These are phyloP conservation scores for Brachionus paranguensis DNA, from an alignment of 1,140 invertebrate species.

Conservation along the genomic window DNA sequence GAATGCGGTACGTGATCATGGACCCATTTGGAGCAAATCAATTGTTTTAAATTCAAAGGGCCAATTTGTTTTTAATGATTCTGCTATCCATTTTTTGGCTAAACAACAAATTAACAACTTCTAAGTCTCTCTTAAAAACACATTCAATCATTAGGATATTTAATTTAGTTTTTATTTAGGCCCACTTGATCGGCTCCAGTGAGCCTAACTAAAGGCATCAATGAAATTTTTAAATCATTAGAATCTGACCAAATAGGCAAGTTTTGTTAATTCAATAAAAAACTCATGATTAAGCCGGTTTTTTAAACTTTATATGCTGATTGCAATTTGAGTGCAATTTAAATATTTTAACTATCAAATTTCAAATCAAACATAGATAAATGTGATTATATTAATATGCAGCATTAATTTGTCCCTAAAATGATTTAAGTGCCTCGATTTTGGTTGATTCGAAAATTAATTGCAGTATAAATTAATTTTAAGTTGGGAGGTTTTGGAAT, in stretches of 20 bases:
- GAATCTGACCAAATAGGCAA: not conserved
- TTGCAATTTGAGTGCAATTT: constrained; percentile 21
- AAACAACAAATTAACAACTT: not conserved
- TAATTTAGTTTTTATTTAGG: not conserved
- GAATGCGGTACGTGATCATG: not conserved
- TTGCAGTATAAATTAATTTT: constrained; percentile 5
- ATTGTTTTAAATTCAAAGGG: constrained; percentile 22
- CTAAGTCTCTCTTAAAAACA: not conserved
- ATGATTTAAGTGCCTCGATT: not conserved
- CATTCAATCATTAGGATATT: not conserved
- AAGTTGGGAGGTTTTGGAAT: not conserved
- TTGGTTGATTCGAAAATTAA: not conserved
- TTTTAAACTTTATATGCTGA: not conserved
- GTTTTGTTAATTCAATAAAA: not conserved
- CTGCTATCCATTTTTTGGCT: constrained; percentile 5
- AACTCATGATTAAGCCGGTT: not conserved
- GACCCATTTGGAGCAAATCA: not conserved
- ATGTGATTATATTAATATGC: not conserved
- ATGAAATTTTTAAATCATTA: not conserved
- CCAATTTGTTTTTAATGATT: constrained; percentile 24
- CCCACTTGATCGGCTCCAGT: not conserved
- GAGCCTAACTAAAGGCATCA: not conserved
- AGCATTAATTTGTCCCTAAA: not conserved
- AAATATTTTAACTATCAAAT: constrained; percentile 13
- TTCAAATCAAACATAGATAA: constrained; percentile 12